A percentile compares a stretch with the other conserved stretches of the same genome.
These are phyloP conservation scores for Zaprionus taronus DNA, from an alignment of 1,140 invertebrate genomes.

Conservation along the genomic window DNA sequence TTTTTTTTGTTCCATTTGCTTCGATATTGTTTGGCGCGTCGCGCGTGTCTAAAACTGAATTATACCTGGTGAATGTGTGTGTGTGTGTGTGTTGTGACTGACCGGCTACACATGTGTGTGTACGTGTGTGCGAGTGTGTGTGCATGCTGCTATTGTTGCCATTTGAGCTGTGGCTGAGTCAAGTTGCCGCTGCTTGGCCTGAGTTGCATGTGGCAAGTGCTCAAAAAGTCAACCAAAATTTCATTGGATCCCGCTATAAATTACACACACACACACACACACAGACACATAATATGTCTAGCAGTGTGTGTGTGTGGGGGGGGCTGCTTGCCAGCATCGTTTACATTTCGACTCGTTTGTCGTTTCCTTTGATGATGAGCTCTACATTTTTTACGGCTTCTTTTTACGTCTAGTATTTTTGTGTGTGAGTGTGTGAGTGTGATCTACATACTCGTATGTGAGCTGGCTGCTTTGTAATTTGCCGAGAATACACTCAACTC, in stretches of 20 bases:
- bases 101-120: conserved; percentile 20
- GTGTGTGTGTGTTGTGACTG: conserved; percentile 12
- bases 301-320: neutral
- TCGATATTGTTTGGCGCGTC: conserved; percentile 27
- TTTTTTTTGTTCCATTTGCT: conserved; percentile 7
- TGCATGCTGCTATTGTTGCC: conserved; percentile 17
- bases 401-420: conserved; percentile 14
- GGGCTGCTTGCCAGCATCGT: conserved; percentile 22
- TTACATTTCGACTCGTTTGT: conserved; percentile 38
- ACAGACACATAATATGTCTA: neutral
- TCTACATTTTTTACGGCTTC: conserved; percentile 26
- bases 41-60: conserved; percentile 49
- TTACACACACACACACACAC: conserved; percentile 33
- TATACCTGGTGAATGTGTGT: conserved; percentile 21
- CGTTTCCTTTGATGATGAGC: conserved; percentile 51
- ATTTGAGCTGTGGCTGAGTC: conserved; percentile 32
- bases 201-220: conserved; percentile 14
- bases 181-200: conserved; percentile 15
- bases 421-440: conserved; percentile 8
- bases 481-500: conserved; percentile 34
- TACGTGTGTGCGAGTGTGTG: conserved; percentile 9
- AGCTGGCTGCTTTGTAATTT: conserved; percentile 41
- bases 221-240: conserved; percentile 39
- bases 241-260: conserved; percentile 53
- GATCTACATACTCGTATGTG: conserved; percentile 15